A percentile compares a stretch with the other conserved stretches of the same genome.
These are phyloP conservation scores for Carapus acus DNA, from an alignment of 2,797 vertebrate genomes.

Conservation along the genomic window DNA sequence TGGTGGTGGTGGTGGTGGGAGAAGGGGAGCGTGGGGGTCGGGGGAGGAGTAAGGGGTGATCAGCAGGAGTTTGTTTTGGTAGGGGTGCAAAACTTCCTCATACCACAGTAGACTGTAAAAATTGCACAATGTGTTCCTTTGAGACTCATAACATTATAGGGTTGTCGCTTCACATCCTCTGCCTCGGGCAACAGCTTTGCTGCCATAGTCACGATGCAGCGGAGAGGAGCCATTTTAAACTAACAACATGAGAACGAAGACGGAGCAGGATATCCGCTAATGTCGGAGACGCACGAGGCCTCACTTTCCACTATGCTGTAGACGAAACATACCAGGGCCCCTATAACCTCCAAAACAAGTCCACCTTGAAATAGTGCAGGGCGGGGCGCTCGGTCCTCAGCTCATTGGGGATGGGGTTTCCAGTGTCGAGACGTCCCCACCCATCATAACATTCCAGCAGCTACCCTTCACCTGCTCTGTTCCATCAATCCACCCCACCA, in stretches of 20 bases:
- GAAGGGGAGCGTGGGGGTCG: too few species aligned
- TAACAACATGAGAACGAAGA: neutral
- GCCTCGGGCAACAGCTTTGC: neutral
- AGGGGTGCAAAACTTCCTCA: slow-evolving; percentile 19
- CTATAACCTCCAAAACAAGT: slow-evolving; percentile 14
- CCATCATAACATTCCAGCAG: slow-evolving; percentile 43
- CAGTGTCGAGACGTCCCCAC: slow-evolving; percentile 28
- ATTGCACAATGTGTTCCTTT: slow-evolving; percentile 32
- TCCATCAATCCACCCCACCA: slow-evolving; percentile 33
- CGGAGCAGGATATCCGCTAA: too few species aligned
- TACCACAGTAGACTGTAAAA: slow-evolving; percentile 29
- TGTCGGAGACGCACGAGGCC: too few species aligned
- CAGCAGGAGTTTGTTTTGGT: slow-evolving; percentile 20
- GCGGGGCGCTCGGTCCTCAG: slow-evolving; percentile 16
- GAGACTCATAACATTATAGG: slow-evolving; percentile 15
- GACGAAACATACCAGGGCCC: slow-evolving; percentile 31
- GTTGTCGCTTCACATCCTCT: slow-evolving; percentile 3
- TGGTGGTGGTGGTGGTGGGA: too few species aligned
- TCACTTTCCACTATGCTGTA: neutral
- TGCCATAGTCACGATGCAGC: too few species aligned
- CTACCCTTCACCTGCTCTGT: slow-evolving; percentile 61
- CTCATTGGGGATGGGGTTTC: slow-evolving; percentile 52
- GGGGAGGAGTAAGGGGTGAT: too few species aligned
- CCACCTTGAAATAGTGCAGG: slow-evolving; percentile 30
- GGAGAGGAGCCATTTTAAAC: too few species aligned